Base-by-base conservation (phyloP, 53 echinoderm and acorn worm species). In the Henricia sp. region DNA sequence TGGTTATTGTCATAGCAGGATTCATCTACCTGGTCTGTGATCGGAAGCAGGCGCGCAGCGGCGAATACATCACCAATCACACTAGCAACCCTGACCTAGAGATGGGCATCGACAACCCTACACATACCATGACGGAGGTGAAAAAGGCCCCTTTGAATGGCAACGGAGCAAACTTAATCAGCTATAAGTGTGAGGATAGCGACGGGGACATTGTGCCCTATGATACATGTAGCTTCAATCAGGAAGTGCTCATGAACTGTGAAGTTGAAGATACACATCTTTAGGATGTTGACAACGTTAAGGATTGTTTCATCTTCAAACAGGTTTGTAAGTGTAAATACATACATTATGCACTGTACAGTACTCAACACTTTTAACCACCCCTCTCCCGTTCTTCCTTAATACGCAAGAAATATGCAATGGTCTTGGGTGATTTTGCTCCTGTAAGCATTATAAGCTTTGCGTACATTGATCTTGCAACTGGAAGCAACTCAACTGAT, bases 251-350 rank as follows among this genome's bases (percentile, higher is more conserved):
- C 17, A 73, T 83, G 75, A 92, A 92, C 84, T 95, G 71, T 68
- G 95, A 95, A 51, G 95, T 95, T 30, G 95, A 95, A 38, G 95
- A 95, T 37, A 95, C 95, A 9, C 95, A 95, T 60, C 89, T 95
- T 64, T 95, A 90, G 55, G 50, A 54, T 10, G n/a, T n/a, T n/a
- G n/a, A n/a, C n/a, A n/a, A n/a, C n/a, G n/a, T n/a, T n/a, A n/a
- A n/a, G n/a, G n/a, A n/a, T n/a, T n/a, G n/a, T n/a, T n/a, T n/a
- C n/a, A n/a, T n/a, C n/a, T n/a, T n/a, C n/a, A n/a, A n/a, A n/a
- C n/a, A n/a, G n/a, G n/a, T n/a, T n/a, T n/a, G n/a, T n/a, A n/a
- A n/a, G n/a, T n/a, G n/a, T n/a, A n/a, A n/a, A n/a, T n/a, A n/a
- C n/a, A n/a, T n/a, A n/a, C n/a, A n/a, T n/a, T n/a, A n/a, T n/a